These are phyloP conservation scores for Intellagama lesueurii DNA, from an alignment of 2,797 vertebrate species.

Conservation along the genomic window DNA sequence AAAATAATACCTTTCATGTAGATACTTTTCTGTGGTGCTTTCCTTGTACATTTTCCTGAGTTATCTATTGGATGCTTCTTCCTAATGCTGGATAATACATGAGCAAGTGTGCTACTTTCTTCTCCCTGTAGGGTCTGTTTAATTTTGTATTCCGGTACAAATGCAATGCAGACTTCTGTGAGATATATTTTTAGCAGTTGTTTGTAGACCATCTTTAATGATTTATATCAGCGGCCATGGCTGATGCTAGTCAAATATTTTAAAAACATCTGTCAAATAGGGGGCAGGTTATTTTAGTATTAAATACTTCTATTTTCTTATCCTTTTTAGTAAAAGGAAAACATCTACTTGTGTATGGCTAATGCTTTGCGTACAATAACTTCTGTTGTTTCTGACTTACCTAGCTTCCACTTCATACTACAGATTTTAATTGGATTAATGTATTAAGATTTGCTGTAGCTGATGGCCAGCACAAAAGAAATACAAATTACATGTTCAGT, in stretches of 20 bases:
- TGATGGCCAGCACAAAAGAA: not conserved
- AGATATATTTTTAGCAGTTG: not conserved
- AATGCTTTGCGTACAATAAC: not conserved
- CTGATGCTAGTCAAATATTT: not conserved
- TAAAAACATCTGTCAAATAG: not conserved
- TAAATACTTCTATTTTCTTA: not conserved
- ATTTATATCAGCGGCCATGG: not conserved
- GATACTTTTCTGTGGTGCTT: not conserved
- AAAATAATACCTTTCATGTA: not conserved
- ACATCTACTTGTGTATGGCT: not conserved
- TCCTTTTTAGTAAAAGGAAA: not conserved
- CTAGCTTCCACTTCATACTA: not conserved
- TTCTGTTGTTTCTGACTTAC: not conserved
- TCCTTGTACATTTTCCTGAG: not conserved
- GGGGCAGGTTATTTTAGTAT: not conserved
- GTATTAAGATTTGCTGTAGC: not conserved
- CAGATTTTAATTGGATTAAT: not conserved
- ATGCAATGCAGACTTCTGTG: not conserved
- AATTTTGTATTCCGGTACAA: not conserved
- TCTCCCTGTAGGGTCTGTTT: not conserved
- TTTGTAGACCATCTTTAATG: not conserved
- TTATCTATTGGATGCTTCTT: not conserved
- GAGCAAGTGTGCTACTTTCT: not conserved
- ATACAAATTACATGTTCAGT: not conserved
- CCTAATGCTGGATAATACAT: not conserved